Conservation (phyloP, 1,140 invertebrate species). For the Patella vulgata region DNA sequence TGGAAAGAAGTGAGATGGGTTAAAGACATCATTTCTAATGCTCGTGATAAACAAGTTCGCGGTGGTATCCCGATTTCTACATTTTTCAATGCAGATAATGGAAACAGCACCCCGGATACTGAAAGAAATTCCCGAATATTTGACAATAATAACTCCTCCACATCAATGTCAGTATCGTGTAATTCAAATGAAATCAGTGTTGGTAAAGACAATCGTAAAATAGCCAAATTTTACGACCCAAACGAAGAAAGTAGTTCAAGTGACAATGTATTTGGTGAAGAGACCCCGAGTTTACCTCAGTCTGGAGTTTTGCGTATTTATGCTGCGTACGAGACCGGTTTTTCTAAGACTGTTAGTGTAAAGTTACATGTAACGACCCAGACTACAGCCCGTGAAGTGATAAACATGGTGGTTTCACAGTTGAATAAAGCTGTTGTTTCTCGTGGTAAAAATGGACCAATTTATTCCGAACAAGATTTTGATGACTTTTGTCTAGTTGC, state of each 20-base stretch:
- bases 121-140: conserved; percentile 5
- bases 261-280: conserved; percentile 6
- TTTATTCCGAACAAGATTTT: conserved; percentile 75
- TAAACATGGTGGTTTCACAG: conserved; percentile 92
- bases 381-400: conserved; percentile 92
- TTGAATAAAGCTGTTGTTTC: conserved; percentile 90
- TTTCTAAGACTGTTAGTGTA: conserved; percentile 90
- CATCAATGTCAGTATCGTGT: conserved; percentile 27
- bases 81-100: conserved; percentile 15
- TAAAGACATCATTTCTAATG: conserved; percentile 92
- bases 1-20: conserved; percentile 96
- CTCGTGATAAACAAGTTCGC: conserved; percentile 78
- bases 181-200: conserved; percentile 57
- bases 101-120: conserved; percentile 21
- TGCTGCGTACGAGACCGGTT: conserved; percentile 92
- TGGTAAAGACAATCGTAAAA: conserved; percentile 57
- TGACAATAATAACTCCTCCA: conserved; percentile 45
- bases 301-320: conserved; percentile 78
- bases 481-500: conserved; percentile 92
- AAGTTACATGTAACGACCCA: conserved; percentile 90
- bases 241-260: conserved; percentile 41
- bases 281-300: conserved; percentile 5
- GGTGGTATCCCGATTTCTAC: conserved; percentile 55
- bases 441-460: conserved; percentile 85
- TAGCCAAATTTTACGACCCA: conserved; percentile 59